These are phyloP conservation scores for Clunio marinus DNA, from an alignment of 2,888 invertebrate species.

Conservation along the genomic window DNA sequence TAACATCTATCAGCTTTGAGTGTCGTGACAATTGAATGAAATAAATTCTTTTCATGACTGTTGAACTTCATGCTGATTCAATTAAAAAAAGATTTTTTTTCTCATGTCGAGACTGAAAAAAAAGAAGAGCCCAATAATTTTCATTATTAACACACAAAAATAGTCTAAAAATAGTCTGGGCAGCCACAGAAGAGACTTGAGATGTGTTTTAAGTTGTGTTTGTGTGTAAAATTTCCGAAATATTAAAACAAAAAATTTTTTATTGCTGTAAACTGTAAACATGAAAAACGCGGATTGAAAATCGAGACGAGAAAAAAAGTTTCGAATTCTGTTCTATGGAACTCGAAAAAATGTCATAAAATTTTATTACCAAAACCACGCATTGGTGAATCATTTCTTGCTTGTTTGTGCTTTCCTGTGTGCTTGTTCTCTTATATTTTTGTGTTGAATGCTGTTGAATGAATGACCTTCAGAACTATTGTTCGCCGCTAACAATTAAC, in stretches of 20 bases:
- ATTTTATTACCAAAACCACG: background rate
- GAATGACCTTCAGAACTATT: conserved; percentile 17
- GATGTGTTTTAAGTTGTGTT: background rate
- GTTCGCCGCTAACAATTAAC: conserved; percentile 1
- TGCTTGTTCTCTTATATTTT: background rate
- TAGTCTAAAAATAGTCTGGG: conserved; percentile 11
- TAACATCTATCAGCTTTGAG: background rate
- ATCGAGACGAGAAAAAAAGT: background rate
- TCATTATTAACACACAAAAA: too few species aligned
- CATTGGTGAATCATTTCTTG: conserved; percentile 2
- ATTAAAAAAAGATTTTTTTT: background rate
- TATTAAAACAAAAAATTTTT: background rate
- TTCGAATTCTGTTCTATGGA: background rate
- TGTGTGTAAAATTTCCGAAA: background rate
- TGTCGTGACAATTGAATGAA: background rate
- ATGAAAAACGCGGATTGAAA: background rate
- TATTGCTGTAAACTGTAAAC: conserved; percentile 16
- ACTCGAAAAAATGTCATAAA: conserved; percentile 33
- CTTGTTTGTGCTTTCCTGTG: background rate
- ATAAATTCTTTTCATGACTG: too few species aligned
- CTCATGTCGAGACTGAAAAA: background rate
- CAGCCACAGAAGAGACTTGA: background rate
- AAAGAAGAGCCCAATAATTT: conserved; percentile 3
- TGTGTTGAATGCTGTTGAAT: background rate
- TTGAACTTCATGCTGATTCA: background rate